phyloP scores from a whole-genome alignment of 1,140 invertebrate genomes.

The Drosophila orena region DNA sequence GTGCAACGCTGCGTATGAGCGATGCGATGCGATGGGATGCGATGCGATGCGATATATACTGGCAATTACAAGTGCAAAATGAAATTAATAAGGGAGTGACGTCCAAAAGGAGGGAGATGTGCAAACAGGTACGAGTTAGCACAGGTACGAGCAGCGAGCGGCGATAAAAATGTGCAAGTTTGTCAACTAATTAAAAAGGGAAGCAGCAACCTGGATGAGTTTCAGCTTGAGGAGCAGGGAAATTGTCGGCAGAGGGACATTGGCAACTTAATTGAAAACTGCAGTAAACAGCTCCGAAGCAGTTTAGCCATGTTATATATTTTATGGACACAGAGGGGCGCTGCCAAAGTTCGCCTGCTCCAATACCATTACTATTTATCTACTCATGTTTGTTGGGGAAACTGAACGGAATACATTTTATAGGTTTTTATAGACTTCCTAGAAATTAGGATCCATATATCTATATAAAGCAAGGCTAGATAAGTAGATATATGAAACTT shows the following conservation, averaged over 20 bases:
- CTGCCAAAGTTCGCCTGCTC: neutral
- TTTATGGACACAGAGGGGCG: slow-evolving; percentile 19
- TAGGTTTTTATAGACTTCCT: too few species aligned
- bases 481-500: too few species aligned
- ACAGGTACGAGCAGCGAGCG: slow-evolving; percentile 37
- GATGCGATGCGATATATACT: slow-evolving; percentile 54
- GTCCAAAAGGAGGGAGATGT: slow-evolving; percentile 9
- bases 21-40: slow-evolving; percentile 51
- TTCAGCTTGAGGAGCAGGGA: slow-evolving; percentile 16
- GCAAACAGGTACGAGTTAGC: slow-evolving; percentile 38
- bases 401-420: too few species aligned
- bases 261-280: slow-evolving; percentile 75
- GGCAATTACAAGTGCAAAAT: slow-evolving; percentile 61
- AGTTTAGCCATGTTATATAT: slow-evolving; percentile 61
- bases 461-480: too few species aligned
- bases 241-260: slow-evolving; percentile 34
- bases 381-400: too few species aligned
- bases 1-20: slow-evolving; percentile 66
- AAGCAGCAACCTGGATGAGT: slow-evolving; percentile 45
- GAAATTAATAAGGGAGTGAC: slow-evolving; percentile 59
- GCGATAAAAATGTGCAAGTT: slow-evolving; percentile 67
- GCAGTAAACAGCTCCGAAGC: slow-evolving; percentile 70
- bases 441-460: too few species aligned
- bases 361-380: too few species aligned
- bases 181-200: slow-evolving; percentile 68